A percentile compares a stretch with the other conserved stretches of the same genome.
Evolutionary conservation across 2,888 invertebrate genomes (phyloP).

Genomic region (Thecocarcelia acutangulata): DNA sequence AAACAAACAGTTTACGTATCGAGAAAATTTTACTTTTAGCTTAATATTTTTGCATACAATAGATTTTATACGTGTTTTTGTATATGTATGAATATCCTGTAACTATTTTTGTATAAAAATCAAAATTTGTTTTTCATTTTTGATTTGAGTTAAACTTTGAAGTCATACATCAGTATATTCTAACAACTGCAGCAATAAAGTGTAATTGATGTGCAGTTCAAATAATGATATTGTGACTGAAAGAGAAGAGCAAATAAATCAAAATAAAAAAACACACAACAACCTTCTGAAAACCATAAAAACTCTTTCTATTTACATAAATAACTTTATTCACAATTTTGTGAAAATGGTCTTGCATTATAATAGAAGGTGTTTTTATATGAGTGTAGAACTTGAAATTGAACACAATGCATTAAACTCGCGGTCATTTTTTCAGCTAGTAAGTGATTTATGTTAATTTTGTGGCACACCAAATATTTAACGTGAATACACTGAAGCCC

Average conservation of each 20-base stretch:
- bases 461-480: too few species aligned
- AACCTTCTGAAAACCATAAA: constrained; percentile 13
- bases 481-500: too few species aligned
- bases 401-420: too few species aligned
- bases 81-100: not conserved
- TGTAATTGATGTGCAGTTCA: constrained; percentile 72
- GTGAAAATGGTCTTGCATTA: too few species aligned
- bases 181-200: constrained; percentile 73
- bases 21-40: constrained; percentile 56
- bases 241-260: constrained; percentile 31
- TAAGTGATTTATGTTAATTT: too few species aligned
- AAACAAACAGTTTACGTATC: constrained; percentile 42
- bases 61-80: constrained; percentile 26
- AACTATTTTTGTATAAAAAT: too few species aligned
- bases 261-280: constrained; percentile 19
- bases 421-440: too few species aligned
- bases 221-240: constrained; percentile 58
- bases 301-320: too few species aligned
- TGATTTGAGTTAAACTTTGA: constrained; percentile 48
- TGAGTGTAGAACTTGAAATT: too few species aligned
- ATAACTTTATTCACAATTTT: too few species aligned
- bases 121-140: constrained; percentile 29
- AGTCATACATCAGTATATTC: constrained; percentile 70
- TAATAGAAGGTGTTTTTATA: too few species aligned
- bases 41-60: constrained; percentile 68